Conservation (phyloP, 2,888 invertebrate genomes). For the Troglohyphantes excavatus region DNA sequence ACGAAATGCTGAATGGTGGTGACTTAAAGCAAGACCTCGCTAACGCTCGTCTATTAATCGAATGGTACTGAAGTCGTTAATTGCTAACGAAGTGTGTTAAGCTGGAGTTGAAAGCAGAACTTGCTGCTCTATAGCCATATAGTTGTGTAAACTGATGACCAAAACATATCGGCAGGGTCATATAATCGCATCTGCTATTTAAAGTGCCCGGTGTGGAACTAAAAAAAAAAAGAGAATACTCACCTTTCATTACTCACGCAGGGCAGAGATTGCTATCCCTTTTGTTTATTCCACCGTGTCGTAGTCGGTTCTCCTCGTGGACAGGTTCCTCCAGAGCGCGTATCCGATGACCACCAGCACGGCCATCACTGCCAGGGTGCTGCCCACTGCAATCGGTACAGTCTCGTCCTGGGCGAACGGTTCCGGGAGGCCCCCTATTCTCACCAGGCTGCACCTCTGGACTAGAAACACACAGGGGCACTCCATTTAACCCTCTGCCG, state of each 20-base stretch:
- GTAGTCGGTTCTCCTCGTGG: constrained; percentile 94
- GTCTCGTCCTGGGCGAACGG: constrained; percentile 88
- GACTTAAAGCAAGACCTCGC: too few species aligned
- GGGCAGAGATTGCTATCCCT: not conserved
- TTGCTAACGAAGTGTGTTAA: too few species aligned
- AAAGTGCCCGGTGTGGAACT: too few species aligned
- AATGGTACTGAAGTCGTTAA: too few species aligned
- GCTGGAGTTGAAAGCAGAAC: too few species aligned
- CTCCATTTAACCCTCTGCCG: too few species aligned
- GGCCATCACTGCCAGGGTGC: constrained; percentile 91
- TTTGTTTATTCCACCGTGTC: constrained; percentile 90
- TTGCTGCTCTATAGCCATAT: too few species aligned
- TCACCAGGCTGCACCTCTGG: constrained; percentile 78
- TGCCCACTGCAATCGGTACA: constrained; percentile 92
- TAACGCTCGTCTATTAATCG: too few species aligned
- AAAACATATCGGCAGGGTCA: too few species aligned
- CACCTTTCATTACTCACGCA: not conserved
- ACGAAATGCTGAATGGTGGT: too few species aligned
- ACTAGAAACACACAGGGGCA: constrained; percentile 56
- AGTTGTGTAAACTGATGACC: too few species aligned
- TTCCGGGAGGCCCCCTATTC: constrained; percentile 82
- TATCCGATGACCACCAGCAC: constrained; percentile 92
- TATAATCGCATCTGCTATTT: too few species aligned
- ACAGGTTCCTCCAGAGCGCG: constrained; percentile 92
- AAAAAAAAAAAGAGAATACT: not conserved